These are phyloP conservation scores for Drosophila monieri DNA, from an alignment of 2,888 invertebrate species.

Conservation along the genomic window DNA sequence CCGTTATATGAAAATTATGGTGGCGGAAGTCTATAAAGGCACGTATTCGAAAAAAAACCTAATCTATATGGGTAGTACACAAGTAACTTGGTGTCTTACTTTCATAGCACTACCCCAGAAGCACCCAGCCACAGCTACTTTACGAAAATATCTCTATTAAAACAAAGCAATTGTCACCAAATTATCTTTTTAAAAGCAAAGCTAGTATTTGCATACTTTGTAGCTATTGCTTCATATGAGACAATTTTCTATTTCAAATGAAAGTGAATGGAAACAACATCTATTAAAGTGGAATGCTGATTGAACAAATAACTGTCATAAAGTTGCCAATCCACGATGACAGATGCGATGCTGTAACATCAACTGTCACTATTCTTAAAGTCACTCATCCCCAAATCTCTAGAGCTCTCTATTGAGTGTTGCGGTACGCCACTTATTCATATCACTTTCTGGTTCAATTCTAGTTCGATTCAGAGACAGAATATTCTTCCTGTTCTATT, in stretches of 20 bases:
- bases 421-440: not conserved
- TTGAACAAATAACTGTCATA: constrained; percentile 2
- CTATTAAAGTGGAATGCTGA: constrained; percentile 35
- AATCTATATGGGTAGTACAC: not conserved
- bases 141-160: not conserved
- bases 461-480: not conserved
- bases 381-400: not conserved
- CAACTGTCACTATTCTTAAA: constrained; percentile 1
- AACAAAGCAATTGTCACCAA: constrained; percentile 1
- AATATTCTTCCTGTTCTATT: constrained; percentile 27
- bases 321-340: constrained; percentile 22
- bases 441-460: not conserved
- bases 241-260: constrained; percentile 12
- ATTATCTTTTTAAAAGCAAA: not conserved
- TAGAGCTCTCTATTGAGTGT: constrained; percentile 17
- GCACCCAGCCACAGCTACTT: not conserved
- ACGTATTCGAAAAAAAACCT: not conserved
- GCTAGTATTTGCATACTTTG: not conserved
- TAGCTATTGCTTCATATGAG: not conserved
- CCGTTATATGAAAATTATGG: not conserved
- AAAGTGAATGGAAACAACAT: constrained; percentile 34
- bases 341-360: constrained; percentile 15
- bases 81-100: too few relatives aligned
- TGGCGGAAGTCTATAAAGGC: not conserved
- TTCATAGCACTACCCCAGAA: not conserved